Base-by-base conservation (phyloP, 1,140 invertebrate species). In the Neodiprion fabricii region DNA sequence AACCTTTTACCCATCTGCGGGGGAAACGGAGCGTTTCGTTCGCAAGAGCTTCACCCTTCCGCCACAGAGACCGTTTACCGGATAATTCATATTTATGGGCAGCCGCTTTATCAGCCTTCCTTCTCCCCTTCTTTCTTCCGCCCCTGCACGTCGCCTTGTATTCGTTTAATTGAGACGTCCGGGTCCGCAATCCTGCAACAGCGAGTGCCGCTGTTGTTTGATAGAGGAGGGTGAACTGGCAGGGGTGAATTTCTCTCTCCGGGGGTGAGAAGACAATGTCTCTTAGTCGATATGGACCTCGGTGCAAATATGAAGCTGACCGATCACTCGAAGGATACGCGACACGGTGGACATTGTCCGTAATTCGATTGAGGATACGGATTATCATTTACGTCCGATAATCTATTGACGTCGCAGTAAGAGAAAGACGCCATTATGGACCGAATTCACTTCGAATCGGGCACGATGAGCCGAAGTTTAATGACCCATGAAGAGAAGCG, bases 71-170 rank as follows among this genome's bases (percentile, higher is more conserved):
- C 77, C 84, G 81, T 87, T 87, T 88, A 87, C 86, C 82, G 85
- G 85, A 88, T 88, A 88, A 88, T 88, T 88, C 85, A 88, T 88
- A 88, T 88, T 88, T 88, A 88, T 88, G 85, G 85, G 80, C 82
- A 79, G 85, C 74, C 81, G 82, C 84, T 88, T 82, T 84, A 86
- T 87, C 85, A 87, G 86, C 85, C 86, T 86, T 84, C 83, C 82
- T 86, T 82, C 53, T 61, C 53, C 53, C 53, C 53, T 61, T 3
- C 53, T 40, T 40, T 40, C 28, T 40, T 40, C 28, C 28, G 28
- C 28, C 28, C 28, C 28, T 40, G 28, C 28, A 61, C 53, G n/a
- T 61, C n/a, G 83, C 76, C 83, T 85, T 83, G 85, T 86, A 88
- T 82, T 82, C 86, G 86, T 87, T 88, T 88, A 88, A 88, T 88